phyloP scores from a whole-genome alignment of 2,113 vertebrate genomes.

The Equus przewalskii region DNA sequence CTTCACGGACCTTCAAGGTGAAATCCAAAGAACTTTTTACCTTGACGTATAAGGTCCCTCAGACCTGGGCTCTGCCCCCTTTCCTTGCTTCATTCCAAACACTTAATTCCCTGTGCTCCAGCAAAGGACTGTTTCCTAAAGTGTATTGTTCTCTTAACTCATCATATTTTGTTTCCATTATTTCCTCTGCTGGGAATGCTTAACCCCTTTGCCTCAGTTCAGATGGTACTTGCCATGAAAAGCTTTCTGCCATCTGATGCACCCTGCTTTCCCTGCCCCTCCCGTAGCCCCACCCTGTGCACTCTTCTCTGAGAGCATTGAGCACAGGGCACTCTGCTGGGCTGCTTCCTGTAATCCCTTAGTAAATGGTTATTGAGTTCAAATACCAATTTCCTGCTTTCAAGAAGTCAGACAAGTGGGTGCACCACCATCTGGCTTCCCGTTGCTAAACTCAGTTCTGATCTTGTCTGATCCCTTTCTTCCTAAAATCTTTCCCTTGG shows the following conservation, averaged over 20 bases:
- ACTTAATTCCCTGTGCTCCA: not conserved
- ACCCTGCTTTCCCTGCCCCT: not conserved
- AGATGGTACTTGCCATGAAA: conserved; percentile 37
- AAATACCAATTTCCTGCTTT: not conserved
- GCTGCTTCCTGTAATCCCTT: not conserved
- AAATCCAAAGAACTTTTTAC: not conserved
- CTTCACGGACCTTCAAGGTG: not conserved
- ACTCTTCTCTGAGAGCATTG: not conserved
- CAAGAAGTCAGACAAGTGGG: not conserved
- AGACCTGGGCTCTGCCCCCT: not conserved
- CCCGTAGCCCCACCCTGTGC: not conserved
- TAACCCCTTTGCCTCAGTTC: conserved; percentile 25
- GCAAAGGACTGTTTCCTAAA: not conserved
- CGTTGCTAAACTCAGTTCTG: not conserved
- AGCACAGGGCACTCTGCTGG: not conserved
- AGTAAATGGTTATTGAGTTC: conserved; percentile 2
- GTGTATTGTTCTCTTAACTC: not conserved
- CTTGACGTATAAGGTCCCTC: conserved; percentile 26
- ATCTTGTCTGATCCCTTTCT: conserved; percentile 28
- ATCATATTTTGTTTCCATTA: not conserved
- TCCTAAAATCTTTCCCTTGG: not conserved
- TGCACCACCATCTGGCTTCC: not conserved
- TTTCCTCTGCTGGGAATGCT: conserved; percentile 11
- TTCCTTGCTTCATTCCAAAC: not conserved
- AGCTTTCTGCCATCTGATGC: not conserved